Conservation (phyloP, 2,797 vertebrate species). For the Mormyrus proboscirostris region DNA sequence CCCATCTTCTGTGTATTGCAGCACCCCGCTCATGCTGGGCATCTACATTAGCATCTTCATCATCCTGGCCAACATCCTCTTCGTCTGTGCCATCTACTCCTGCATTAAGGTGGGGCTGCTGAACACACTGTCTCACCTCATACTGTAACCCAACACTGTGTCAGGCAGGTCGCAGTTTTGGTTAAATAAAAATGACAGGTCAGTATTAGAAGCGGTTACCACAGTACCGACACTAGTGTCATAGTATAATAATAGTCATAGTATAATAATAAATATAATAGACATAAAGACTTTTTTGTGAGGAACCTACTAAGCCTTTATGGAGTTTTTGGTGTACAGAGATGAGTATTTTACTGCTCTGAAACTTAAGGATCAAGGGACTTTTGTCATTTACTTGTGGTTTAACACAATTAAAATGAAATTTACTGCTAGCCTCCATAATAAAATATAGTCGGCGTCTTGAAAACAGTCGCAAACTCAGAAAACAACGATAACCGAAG, state of each 20-base stretch:
- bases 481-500: neutral
- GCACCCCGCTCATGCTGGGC: constrained; percentile 80
- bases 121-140: neutral
- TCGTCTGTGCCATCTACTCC: constrained; percentile 84
- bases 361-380: neutral
- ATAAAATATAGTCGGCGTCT: neutral
- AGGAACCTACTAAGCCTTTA: neutral
- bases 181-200: neutral
- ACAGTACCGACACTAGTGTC: neutral
- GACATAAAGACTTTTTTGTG: neutral
- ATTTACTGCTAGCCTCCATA: neutral
- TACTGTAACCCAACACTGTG: neutral
- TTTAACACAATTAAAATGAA: neutral
- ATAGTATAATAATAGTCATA: neutral
- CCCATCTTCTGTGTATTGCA: constrained; percentile 40
- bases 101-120: constrained; percentile 72
- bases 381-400: neutral
- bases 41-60: constrained; percentile 79
- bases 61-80: constrained; percentile 76
- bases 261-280: neutral
- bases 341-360: neutral
- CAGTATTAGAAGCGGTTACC: neutral
- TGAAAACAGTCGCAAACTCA: neutral
- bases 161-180: neutral
- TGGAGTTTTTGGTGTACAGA: neutral